Percentiles rank a stretch among this genome's conserved stretches.
Conservation (phyloP, 2,888 invertebrate genomes). For the Drosophila sordidapex region DNA sequence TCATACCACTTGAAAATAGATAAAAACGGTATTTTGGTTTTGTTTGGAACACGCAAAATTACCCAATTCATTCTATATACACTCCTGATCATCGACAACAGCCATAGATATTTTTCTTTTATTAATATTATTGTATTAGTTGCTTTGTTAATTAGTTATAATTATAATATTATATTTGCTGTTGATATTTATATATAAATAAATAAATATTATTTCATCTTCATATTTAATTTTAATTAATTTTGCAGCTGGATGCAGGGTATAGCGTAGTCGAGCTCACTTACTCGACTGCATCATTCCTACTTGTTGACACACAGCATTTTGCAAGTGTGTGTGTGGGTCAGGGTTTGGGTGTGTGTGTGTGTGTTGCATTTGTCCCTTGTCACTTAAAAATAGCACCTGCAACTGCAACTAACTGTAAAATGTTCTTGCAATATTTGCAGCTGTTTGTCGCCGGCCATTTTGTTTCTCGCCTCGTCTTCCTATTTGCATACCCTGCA, state of each 20-base stretch:
- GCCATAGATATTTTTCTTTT: too few relatives aligned
- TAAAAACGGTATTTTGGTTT: background rate
- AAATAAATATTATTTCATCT: background rate
- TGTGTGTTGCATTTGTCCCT: conserved; percentile 69
- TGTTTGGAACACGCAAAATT: background rate
- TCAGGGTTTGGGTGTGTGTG: background rate
- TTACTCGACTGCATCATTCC: background rate
- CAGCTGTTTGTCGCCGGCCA: conserved; percentile 71
- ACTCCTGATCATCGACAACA: background rate
- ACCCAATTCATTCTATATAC: background rate
- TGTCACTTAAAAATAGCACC: conserved; percentile 71
- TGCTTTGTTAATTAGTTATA: too few relatives aligned
- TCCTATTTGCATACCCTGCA: conserved; percentile 6
- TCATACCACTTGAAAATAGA: background rate
- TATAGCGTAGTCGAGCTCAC: background rate
- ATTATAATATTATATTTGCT: too few relatives aligned
- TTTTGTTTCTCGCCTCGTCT: conserved; percentile 38
- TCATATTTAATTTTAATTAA: background rate
- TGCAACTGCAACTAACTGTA: conserved; percentile 45
- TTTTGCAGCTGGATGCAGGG: background rate
- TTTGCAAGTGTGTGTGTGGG: conserved; percentile 49
- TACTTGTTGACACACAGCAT: conserved; percentile 68
- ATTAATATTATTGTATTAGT: too few relatives aligned
- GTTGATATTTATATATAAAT: background rate
- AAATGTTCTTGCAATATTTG: conserved; percentile 76